Percentiles rank a stretch among this genome's conserved stretches.
Conservation (phyloP, 2,888 invertebrate genomes). For the Norana najaformis region DNA sequence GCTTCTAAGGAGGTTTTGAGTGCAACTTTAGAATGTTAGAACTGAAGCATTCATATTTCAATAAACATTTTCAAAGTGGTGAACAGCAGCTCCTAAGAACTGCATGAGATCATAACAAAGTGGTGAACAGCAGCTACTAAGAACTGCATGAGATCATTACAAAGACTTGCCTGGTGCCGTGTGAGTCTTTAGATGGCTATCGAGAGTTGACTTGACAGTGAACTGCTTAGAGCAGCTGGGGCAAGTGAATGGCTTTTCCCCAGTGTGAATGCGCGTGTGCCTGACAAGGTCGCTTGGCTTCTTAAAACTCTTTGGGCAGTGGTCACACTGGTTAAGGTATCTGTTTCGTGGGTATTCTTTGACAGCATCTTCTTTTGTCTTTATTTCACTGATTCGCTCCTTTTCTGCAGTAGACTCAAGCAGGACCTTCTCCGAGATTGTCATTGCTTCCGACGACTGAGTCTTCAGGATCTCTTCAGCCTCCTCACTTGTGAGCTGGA, state of each 20-base stretch:
- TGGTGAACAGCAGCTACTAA: not conserved
- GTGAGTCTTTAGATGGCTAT: slow-evolving; percentile 62
- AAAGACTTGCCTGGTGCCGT: slow-evolving; percentile 39
- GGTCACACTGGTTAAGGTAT: slow-evolving; percentile 55
- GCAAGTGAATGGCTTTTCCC: slow-evolving; percentile 46
- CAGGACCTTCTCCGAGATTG: slow-evolving; percentile 59
- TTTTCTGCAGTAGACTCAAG: slow-evolving; percentile 60
- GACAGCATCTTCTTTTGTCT: not conserved
- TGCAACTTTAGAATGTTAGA: too few species aligned
- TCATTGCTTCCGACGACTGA: slow-evolving; percentile 43
- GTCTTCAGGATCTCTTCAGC: slow-evolving; percentile 48
- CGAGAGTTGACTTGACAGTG: slow-evolving; percentile 62
- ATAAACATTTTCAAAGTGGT: not conserved
- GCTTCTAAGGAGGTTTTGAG: not conserved
- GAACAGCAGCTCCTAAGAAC: not conserved
- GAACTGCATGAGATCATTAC: not conserved
- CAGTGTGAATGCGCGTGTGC: slow-evolving; percentile 64
- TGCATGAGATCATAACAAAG: not conserved
- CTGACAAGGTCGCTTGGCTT: slow-evolving; percentile 64
- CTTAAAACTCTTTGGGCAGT: slow-evolving; percentile 63
- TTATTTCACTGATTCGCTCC: slow-evolving; percentile 52
- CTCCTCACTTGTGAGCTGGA: slow-evolving; percentile 52
- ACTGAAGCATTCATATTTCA: not conserved
- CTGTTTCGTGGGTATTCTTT: slow-evolving; percentile 23
- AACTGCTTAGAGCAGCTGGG: slow-evolving; percentile 58